Evolutionary conservation across 2,888 invertebrate genomes (phyloP).

Genomic region (Diplolepis rosae): DNA sequence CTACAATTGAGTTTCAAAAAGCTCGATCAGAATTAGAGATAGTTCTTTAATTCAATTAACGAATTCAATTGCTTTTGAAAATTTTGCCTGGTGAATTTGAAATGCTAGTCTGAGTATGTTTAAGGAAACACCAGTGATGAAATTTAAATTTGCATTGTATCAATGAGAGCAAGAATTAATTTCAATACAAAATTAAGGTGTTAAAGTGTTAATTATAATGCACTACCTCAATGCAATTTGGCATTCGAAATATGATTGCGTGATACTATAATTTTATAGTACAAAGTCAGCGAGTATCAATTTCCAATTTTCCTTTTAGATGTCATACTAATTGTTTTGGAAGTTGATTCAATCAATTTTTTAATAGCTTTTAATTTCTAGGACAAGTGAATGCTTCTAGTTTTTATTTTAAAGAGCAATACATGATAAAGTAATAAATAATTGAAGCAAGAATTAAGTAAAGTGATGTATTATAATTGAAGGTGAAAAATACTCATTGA

Average conservation of each 20-base stretch:
- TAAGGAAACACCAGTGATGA: conserved; percentile 12
- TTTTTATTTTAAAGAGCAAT: neutral
- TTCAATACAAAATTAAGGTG: neutral
- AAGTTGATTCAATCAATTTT: too few species aligned
- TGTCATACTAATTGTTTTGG: too few species aligned
- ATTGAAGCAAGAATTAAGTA: neutral
- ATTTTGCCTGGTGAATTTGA: neutral
- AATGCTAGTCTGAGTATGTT: conserved; percentile 14
- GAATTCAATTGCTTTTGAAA: neutral
- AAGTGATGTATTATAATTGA: conserved; percentile 14
- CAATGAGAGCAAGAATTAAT: neutral
- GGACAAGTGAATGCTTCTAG: conserved; percentile 2
- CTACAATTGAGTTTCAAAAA: neutral
- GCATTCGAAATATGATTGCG: neutral
- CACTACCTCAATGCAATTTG: conserved; percentile 17
- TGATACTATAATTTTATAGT: neutral
- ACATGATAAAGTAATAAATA: neutral
- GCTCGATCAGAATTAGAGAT: neutral
- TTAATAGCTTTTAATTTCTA: neutral
- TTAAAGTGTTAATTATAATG: neutral
- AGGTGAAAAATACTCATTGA: conserved; percentile 3
- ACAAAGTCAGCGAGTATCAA: neutral
- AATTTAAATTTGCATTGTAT: conserved; percentile 9
- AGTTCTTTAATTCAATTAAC: neutral
- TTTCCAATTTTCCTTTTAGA: neutral